Base-by-base conservation (phyloP, 2,888 invertebrate species). In the Cylloceria caligata region DNA sequence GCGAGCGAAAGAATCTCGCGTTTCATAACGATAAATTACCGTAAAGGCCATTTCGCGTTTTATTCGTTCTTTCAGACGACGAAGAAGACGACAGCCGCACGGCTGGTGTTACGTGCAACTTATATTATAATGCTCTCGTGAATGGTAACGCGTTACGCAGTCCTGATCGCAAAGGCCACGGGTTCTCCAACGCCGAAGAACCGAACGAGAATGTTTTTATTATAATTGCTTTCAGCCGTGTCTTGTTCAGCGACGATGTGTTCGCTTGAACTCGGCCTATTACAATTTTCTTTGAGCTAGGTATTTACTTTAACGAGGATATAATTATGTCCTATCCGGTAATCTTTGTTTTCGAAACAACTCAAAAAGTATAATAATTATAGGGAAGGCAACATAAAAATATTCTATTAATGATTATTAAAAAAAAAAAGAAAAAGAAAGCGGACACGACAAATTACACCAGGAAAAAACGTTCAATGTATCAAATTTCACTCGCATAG, bases 101-200 rank as follows among this genome's bases (percentile, higher is more conserved):
- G 57, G 45, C 55, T n/a, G n/a, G n/a, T n/a, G 62, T 64, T 69
- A 78, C 78, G 65, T 69, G 62, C 64, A 60, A 57, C 24, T 57
- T 55, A 64, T 69, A 65, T 76, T 68, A 65, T 78, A 78, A 71
- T 67, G 68, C 49, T 72, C 49, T 77, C 72, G 83, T 73, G 78
- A 82, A 85, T 79, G 83, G 83, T 84, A 82, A 82, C 80, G 83
- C 78, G 75, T 82, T 84, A 82, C 75, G 79, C 80, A 81, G 83
- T 75, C 57, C 76, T 21, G 52, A 79, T 78, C 81, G 62, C 71
- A 83, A 84, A 85, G 79, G 85, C 74, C 84, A 74, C n/a, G 21
- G 45, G 27, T 62, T 55, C 36, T 45, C 19, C 19, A 16, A 19
- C 19, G 19, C 19, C 57, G 64, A 65, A 39, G 42, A 60, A 60